A percentile compares a stretch with the other conserved stretches of the same genome.
Conservation (phyloP, 2,113 vertebrate species). For the Heteronetta atricapilla region DNA sequence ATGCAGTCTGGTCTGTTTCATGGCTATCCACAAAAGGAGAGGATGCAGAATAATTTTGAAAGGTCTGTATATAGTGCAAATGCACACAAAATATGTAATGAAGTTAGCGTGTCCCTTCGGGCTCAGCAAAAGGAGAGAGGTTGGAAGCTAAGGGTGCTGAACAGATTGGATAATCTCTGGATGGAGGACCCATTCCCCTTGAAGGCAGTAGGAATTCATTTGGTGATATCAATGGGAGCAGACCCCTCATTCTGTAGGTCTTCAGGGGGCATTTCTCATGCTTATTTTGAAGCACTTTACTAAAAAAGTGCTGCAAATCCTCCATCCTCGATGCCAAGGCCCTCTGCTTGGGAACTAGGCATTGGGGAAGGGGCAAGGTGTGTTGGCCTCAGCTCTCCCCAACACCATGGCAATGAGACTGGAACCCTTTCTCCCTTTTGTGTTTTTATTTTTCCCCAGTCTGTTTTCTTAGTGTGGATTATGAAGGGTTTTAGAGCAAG, state of each 20-base stretch:
- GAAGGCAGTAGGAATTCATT: not conserved
- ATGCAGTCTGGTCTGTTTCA: not conserved
- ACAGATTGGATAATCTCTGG: not conserved
- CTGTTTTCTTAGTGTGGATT: not conserved
- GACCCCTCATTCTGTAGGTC: not conserved
- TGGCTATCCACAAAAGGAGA: not conserved
- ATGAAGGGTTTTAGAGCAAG: not conserved
- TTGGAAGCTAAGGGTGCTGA: fast-evolving
- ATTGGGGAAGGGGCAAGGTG: fast-evolving
- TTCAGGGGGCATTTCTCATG: not conserved
- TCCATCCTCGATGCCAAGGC: not conserved
- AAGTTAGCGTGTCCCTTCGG: fast-evolving
- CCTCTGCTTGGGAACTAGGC: not conserved
- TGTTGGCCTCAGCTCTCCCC: not conserved
- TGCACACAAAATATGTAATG: not conserved
- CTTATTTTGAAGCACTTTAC: too few relatives aligned
- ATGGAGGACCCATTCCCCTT: not conserved
- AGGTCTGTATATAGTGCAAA: not conserved
- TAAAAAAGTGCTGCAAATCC: not conserved
- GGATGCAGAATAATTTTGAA: not conserved
- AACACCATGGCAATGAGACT: not conserved
- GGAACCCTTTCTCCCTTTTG: not conserved
- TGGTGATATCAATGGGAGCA: not conserved
- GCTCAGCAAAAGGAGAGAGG: not conserved
- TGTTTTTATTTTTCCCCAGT: not conserved